Conservation (phyloP, 2,113 vertebrate genomes). For the Microtus pennsylvanicus region DNA sequence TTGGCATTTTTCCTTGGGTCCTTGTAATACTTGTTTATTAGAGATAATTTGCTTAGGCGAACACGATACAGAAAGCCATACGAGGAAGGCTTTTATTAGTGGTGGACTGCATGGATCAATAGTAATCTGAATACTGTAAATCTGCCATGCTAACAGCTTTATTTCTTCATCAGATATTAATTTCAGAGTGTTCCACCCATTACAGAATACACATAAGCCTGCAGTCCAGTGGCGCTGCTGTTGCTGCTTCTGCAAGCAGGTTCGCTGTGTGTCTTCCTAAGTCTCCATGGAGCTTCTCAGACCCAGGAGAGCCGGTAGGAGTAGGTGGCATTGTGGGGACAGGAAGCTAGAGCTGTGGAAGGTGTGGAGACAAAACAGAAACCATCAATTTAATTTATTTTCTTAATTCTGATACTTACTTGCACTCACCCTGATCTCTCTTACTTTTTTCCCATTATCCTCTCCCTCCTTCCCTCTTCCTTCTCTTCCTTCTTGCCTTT, state of each 20-base stretch:
- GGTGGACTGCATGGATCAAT: constrained; percentile 80
- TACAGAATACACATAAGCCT: constrained; percentile 53
- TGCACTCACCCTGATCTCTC: fast-evolving
- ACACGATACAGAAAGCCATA: constrained; percentile 76
- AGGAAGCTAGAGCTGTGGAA: neutral
- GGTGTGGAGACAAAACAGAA: neutral
- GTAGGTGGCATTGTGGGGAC: fast-evolving
- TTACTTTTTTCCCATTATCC: too few species aligned
- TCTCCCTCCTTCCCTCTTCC: too few species aligned
- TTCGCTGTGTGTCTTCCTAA: neutral
- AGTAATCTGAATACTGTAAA: constrained; percentile 85
- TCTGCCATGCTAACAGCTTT: constrained; percentile 84
- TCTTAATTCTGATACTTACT: too few species aligned
- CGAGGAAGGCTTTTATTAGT: constrained; percentile 78
- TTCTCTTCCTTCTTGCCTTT: too few species aligned
- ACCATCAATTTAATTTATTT: neutral
- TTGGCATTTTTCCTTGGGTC: constrained; percentile 77
- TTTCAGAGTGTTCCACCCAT: constrained; percentile 73
- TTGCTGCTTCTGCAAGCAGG: constrained; percentile 23
- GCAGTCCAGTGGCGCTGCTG: constrained; percentile 15
- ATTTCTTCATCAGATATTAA: constrained; percentile 86
- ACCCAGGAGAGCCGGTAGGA: fast-evolving
- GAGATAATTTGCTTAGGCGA: constrained; percentile 84
- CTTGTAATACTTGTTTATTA: constrained; percentile 82
- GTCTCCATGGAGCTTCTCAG: fast-evolving